phyloP scores from a whole-genome alignment of 2,113 vertebrate genomes.

The Sorex araneus region DNA sequence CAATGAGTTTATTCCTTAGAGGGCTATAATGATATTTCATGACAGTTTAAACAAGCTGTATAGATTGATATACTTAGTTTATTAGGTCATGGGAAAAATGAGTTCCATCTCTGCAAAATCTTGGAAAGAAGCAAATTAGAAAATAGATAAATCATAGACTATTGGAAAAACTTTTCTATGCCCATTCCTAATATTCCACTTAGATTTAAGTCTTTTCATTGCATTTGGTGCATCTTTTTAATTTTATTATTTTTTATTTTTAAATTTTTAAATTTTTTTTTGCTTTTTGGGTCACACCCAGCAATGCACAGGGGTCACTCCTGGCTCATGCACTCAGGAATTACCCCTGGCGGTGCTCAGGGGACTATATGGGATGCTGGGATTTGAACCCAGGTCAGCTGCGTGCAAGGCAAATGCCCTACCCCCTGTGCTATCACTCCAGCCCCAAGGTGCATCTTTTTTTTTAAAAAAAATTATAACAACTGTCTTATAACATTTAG shows the following conservation, averaged over 20 bases:
- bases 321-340: no score
- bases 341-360: no score
- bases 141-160: constrained; percentile 21
- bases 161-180: background rate
- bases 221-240: background rate
- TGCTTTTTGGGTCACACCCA: no score
- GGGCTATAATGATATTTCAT: background rate
- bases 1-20: background rate
- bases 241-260: no score
- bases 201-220: background rate
- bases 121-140: constrained; percentile 52
- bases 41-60: background rate
- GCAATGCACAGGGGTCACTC: no score
- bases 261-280: no score
- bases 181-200: background rate
- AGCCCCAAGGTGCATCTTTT: background rate
- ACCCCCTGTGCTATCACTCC: no score
- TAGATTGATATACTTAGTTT: background rate
- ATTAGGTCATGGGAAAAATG: background rate
- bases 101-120: background rate
- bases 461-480: no score
- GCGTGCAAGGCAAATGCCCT: no score
- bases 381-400: no score
- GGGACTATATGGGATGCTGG: no score
- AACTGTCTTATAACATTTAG: no score